phyloP scores from a whole-genome alignment of 2,888 invertebrate species.

The Mechanitis messenoides region DNA sequence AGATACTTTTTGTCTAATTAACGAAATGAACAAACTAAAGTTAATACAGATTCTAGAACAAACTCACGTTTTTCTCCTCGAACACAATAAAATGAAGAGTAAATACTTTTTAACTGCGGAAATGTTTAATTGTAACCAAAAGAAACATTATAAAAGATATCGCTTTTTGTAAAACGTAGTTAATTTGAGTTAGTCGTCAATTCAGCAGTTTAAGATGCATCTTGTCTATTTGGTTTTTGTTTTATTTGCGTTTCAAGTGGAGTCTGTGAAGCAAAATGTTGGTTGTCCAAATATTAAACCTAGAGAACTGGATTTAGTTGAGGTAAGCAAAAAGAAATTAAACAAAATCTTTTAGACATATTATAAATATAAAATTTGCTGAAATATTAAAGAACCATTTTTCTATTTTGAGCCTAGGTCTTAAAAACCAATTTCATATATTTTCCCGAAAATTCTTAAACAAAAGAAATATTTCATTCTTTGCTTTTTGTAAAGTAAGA shows the following conservation, averaged over 20 bases:
- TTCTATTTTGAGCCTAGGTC: no score
- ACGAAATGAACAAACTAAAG: not conserved
- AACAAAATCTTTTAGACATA: not conserved
- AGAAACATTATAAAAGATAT: constrained; percentile 47
- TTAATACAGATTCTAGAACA: not conserved
- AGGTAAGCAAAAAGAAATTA: constrained; percentile 42
- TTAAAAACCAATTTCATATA: no score
- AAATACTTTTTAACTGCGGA: constrained; percentile 30
- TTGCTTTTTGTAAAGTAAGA: no score
- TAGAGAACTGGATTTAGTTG: constrained; percentile 62
- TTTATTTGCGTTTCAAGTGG: constrained; percentile 40
- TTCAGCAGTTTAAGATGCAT: constrained; percentile 43
- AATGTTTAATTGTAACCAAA: constrained; percentile 37
- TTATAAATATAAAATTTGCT: no score
- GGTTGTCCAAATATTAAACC: constrained; percentile 55
- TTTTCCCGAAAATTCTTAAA: no score
- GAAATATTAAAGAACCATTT: no score
- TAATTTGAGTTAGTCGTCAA: constrained; percentile 19
- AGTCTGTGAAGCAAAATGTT: constrained; percentile 48
- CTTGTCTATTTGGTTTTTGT: constrained; percentile 39
- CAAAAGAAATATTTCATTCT: no score
- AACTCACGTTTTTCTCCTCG: not conserved
- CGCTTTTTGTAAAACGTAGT: constrained; percentile 50
- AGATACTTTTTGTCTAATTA: not conserved
- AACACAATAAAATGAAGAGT: constrained; percentile 4